Evolutionary conservation across 2,113 vertebrate genomes (phyloP).

Genomic region (Brachyistius frenatus): DNA sequence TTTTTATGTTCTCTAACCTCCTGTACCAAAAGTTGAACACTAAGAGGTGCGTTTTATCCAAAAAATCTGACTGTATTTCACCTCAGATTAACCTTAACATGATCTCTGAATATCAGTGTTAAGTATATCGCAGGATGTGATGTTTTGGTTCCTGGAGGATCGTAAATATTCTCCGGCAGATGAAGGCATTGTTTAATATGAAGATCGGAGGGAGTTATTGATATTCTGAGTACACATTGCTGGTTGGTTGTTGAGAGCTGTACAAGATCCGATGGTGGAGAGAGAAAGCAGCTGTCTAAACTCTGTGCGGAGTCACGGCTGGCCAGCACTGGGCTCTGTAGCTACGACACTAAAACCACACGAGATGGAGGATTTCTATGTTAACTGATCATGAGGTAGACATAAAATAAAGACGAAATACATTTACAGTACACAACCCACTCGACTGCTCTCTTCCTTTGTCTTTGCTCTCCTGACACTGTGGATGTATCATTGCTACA

Average conservation of each 20-base stretch:
- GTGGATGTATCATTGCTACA: not conserved
- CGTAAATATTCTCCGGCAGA: conserved; percentile 21
- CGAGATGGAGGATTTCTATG: conserved; percentile 78
- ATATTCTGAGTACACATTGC: conserved; percentile 61
- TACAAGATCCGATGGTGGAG: conserved; percentile 61
- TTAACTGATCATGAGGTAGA: conserved; percentile 78
- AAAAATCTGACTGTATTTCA: conserved; percentile 63
- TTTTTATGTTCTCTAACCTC: conserved; percentile 83
- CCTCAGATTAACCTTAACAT: conserved; percentile 54
- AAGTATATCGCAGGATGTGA: conserved; percentile 17
- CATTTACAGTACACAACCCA: conserved; percentile 77
- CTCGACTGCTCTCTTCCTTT: conserved; percentile 51
- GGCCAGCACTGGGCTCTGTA: conserved; percentile 61
- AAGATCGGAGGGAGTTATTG: conserved; percentile 21
- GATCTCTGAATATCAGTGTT: conserved; percentile 51
- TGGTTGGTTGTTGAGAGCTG: conserved; percentile 46
- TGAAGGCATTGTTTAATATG: conserved; percentile 40
- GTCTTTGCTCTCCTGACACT: not conserved
- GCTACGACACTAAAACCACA: conserved; percentile 70
- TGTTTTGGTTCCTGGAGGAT: conserved; percentile 36
- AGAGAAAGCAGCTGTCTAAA: conserved; percentile 63
- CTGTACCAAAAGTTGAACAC: conserved; percentile 77
- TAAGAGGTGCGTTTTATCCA: conserved; percentile 76
- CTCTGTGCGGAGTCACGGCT: conserved; percentile 53
- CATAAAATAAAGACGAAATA: conserved; percentile 79